A percentile compares a stretch with the other conserved stretches of the same genome.
Conservation (phyloP, 2,797 vertebrate genomes). For the Crypturellus tataupa region DNA sequence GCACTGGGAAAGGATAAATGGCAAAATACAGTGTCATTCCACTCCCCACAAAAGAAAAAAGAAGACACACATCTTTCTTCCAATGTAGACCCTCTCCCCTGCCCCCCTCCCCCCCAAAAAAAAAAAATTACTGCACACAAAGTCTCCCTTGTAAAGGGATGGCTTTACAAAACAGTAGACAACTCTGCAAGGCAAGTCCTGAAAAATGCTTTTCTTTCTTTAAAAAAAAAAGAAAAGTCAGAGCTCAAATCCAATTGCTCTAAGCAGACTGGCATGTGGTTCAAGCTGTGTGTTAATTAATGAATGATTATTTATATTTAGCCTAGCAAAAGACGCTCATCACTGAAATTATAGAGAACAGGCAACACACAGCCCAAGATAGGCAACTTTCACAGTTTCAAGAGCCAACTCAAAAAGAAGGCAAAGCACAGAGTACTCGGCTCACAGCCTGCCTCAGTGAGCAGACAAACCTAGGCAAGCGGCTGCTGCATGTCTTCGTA, state of each 20-base stretch:
- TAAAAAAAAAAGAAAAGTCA: too few relatives aligned
- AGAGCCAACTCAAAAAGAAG: neutral
- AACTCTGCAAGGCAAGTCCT: neutral
- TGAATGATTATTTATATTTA: neutral
- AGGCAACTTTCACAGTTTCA: neutral
- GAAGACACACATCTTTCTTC: neutral
- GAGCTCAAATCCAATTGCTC: too few relatives aligned
- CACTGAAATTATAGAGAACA: neutral
- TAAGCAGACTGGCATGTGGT: neutral
- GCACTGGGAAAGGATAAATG: neutral
- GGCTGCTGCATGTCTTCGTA: neutral
- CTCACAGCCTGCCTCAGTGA: neutral
- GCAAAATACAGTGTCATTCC: neutral
- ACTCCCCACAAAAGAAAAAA: neutral
- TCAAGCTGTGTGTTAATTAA: neutral
- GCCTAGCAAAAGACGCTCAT: neutral
- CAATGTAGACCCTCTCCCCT: neutral
- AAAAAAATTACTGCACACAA: neutral
- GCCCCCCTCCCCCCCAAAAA: too few relatives aligned
- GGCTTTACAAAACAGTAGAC: neutral
- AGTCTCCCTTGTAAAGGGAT: neutral
- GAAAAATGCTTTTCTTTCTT: neutral
- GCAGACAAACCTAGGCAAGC: neutral
- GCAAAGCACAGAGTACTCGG: neutral
- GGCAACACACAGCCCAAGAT: neutral